Percentiles rank a stretch among this genome's conserved stretches.
Evolutionary conservation across 2,113 vertebrate genomes (phyloP).

Genomic region (Nanger granti): DNA sequence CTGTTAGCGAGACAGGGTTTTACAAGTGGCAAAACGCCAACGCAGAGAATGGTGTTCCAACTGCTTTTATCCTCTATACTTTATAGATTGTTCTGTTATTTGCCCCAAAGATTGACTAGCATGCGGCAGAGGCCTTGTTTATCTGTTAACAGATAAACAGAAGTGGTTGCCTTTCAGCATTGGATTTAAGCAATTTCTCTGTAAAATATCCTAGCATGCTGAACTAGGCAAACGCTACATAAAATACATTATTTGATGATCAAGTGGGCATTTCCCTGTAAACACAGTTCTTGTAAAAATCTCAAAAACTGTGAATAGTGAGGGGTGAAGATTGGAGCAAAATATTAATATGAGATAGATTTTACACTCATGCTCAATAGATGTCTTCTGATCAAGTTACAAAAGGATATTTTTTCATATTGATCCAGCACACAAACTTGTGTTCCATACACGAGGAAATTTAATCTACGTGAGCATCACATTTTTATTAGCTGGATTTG

Average conservation of each 20-base stretch:
- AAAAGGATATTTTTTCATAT: neutral
- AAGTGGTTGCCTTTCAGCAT: neutral
- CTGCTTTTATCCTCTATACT: neutral
- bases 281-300: neutral
- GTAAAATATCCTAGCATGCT: neutral
- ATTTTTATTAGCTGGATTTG: slow-evolving; percentile 10
- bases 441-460: neutral
- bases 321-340: neutral
- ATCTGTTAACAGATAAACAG: neutral
- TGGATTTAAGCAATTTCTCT: neutral
- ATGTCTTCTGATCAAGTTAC: neutral
- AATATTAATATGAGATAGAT: neutral
- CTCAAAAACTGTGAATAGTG: neutral
- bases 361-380: neutral
- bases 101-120: slow-evolving; percentile 14
- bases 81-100: neutral
- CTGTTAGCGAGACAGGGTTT: neutral
- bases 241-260: neutral
- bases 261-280: neutral
- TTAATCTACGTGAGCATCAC: neutral
- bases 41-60: neutral
- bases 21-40: slow-evolving; percentile 6
- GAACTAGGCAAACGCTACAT: neutral
- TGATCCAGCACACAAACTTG: neutral
- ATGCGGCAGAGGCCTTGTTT: neutral